Evolutionary conservation across 2,113 vertebrate species (phyloP), one percentile per base, ranked within the genome.

Genomic region (Butastur rufipennis): DNA sequence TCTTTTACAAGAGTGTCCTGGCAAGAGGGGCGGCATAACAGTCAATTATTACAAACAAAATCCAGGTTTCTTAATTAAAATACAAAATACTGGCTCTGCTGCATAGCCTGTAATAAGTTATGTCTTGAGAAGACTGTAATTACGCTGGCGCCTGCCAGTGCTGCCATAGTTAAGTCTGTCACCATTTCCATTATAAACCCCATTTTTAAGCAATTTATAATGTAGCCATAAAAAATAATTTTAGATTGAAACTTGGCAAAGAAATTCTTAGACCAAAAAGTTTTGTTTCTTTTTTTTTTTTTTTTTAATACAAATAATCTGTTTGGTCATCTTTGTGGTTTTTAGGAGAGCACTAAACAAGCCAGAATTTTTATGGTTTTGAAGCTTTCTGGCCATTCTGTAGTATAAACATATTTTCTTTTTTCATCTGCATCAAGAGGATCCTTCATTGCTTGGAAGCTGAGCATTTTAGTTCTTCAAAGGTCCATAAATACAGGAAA

Each of bases 31-130:
- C 52, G 1, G 89, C 89, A 91, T 97, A 98, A 95, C 94, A 97
- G 97, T 97, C 97, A 98, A 98, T 98, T 98, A 98, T 97, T 97
- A 98, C 96, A 97, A 98, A 98, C 97, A 98, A 98, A 98, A 97
- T 98, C 97, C 98, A 98, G 97, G 96, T 98, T 98, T 98, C 97
- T 98, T 98, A 98, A 98, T 98, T 98, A 98, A 98, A 98, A 98
- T 97, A 97, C 95, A 97, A 98, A 98, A 97, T 96, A 86, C 87
- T 97, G 97, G 96, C 96, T 98, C 89, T 97, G 88, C 93, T 96
- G 47, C 17, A 15, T 96, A 92, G 96, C 82, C 96, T 96, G 92
- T 97, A 98, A 96, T 98, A 97, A 98, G 96, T 97, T 97, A 88
- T 86, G 94, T 97, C 96, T 95, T 97, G 88, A 95, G 96, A 96